A percentile compares a stretch with the other conserved stretches of the same genome.
Conservation (phyloP, 2,888 invertebrate genomes). For the Matsumyia berberina region DNA sequence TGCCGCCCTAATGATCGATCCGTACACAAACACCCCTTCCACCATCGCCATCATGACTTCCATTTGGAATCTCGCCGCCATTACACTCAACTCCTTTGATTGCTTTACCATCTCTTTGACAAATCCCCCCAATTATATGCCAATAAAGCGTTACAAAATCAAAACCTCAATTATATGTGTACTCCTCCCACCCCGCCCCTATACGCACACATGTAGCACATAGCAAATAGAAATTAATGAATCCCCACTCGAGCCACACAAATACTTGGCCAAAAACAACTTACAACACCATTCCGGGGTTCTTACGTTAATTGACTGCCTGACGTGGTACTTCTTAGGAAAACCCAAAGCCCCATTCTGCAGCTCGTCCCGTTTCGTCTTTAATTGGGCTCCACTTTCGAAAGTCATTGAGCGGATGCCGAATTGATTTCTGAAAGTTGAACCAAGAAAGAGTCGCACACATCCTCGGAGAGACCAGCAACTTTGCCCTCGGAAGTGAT, state of each 20-base stretch:
- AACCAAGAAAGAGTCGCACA: slow-evolving; percentile 47
- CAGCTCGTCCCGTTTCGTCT: slow-evolving; percentile 29
- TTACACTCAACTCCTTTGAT: neutral
- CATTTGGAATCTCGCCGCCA: neutral
- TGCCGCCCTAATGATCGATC: neutral
- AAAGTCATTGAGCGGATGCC: slow-evolving; percentile 75
- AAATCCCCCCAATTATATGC: slow-evolving; percentile 9
- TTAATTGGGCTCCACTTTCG: slow-evolving; percentile 73
- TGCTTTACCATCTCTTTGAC: neutral
- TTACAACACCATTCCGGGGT: slow-evolving; percentile 11
- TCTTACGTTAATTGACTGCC: slow-evolving; percentile 68
- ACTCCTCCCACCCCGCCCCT: neutral
- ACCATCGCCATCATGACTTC: slow-evolving; percentile 4
- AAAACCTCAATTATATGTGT: slow-evolving; percentile 31
- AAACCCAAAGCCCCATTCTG: slow-evolving; percentile 3
- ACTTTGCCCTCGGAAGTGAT: slow-evolving; percentile 39
- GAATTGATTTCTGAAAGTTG: slow-evolving; percentile 74
- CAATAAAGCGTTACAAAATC: slow-evolving; percentile 45
- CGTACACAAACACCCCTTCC: neutral
- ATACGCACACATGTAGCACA: slow-evolving; percentile 9
- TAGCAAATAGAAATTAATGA: slow-evolving; percentile 43
- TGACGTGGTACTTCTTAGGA: slow-evolving; percentile 23
- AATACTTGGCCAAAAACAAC: slow-evolving; percentile 50
- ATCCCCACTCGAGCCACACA: slow-evolving; percentile 49
- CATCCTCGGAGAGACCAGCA: slow-evolving; percentile 9